phyloP scores from a whole-genome alignment of 1,140 invertebrate genomes.

The Drosophila tristis region DNA sequence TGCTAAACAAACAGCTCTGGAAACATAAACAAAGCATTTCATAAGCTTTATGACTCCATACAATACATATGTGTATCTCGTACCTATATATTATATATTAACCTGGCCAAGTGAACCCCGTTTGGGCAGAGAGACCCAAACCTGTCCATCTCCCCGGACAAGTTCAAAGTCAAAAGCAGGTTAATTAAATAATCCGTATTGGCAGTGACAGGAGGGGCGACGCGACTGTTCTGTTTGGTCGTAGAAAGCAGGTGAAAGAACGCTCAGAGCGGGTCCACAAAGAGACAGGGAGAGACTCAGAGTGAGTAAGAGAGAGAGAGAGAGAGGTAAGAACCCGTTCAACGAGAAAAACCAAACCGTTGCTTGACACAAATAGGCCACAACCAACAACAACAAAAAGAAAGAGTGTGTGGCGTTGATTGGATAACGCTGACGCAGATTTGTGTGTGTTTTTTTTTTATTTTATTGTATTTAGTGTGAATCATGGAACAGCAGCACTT shows the following conservation, averaged over 20 bases:
- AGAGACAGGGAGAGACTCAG: slow-evolving; percentile 20
- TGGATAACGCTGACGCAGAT: slow-evolving; percentile 54
- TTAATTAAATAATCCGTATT: slow-evolving; percentile 61
- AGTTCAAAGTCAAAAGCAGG: slow-evolving; percentile 53
- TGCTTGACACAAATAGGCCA: slow-evolving; percentile 78
- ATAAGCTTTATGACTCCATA: slow-evolving; percentile 47
- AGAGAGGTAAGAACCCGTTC: slow-evolving; percentile 60
- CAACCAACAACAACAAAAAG: slow-evolving; percentile 30
- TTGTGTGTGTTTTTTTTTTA: slow-evolving; percentile 25
- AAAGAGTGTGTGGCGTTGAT: slow-evolving; percentile 29
- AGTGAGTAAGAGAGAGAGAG: neutral
- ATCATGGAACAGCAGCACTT: too few species aligned
- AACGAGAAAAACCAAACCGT: slow-evolving; percentile 77
- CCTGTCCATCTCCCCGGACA: slow-evolving; percentile 13
- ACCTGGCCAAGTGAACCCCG: neutral
- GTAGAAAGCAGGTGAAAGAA: slow-evolving; percentile 49
- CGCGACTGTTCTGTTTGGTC: slow-evolving; percentile 18
- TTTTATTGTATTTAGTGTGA: slow-evolving; percentile 7
- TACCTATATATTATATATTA: too few species aligned
- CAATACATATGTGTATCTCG: neutral
- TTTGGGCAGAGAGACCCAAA: slow-evolving; percentile 11
- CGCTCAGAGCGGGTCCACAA: slow-evolving; percentile 13
- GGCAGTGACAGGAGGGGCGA: slow-evolving; percentile 37
- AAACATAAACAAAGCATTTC: slow-evolving; percentile 68
- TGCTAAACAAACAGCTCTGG: slow-evolving; percentile 53